A percentile compares a stretch with the other conserved stretches of the same genome.
Conservation (phyloP, 2,888 invertebrate genomes). For the Lutraria lutraria region DNA sequence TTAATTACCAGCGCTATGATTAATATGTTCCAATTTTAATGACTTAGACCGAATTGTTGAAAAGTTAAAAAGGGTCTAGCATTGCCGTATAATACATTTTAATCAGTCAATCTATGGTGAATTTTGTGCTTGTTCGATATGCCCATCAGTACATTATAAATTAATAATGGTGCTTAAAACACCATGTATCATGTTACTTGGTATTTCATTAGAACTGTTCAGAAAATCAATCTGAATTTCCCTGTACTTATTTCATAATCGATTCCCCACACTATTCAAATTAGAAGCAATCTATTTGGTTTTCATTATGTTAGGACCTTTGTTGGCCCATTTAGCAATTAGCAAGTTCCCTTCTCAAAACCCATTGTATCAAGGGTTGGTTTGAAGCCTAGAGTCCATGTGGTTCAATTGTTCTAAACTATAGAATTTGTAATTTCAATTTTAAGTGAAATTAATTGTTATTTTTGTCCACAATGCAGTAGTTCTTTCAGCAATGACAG, state of each 20-base stretch:
- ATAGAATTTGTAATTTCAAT: slow-evolving; percentile 1
- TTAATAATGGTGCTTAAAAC: slow-evolving; percentile 57
- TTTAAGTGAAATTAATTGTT: background rate
- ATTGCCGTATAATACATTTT: slow-evolving; percentile 33
- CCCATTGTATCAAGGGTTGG: background rate
- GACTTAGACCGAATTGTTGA: slow-evolving; percentile 35
- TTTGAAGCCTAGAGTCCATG: background rate
- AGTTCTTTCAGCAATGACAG: background rate
- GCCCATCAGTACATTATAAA: slow-evolving; percentile 46
- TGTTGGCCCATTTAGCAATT: slow-evolving; percentile 23
- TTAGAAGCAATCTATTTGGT: slow-evolving; percentile 41
- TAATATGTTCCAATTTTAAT: slow-evolving; percentile 37
- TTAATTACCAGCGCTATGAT: slow-evolving; percentile 42
- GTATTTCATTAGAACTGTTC: slow-evolving; percentile 49
- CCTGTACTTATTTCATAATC: slow-evolving; percentile 46
- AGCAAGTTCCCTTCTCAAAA: background rate
- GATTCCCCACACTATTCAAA: slow-evolving; percentile 51
- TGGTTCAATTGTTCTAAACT: background rate
- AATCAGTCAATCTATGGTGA: slow-evolving; percentile 43
- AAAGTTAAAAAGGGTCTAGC: slow-evolving; percentile 34
- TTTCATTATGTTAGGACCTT: slow-evolving; percentile 34
- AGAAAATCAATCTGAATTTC: slow-evolving; percentile 60
- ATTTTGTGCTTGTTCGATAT: background rate
- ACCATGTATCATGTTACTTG: slow-evolving; percentile 58
- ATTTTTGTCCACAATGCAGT: background rate